phyloP scores from a whole-genome alignment of 2,113 vertebrate genomes.

The Saccopteryx bilineata region DNA sequence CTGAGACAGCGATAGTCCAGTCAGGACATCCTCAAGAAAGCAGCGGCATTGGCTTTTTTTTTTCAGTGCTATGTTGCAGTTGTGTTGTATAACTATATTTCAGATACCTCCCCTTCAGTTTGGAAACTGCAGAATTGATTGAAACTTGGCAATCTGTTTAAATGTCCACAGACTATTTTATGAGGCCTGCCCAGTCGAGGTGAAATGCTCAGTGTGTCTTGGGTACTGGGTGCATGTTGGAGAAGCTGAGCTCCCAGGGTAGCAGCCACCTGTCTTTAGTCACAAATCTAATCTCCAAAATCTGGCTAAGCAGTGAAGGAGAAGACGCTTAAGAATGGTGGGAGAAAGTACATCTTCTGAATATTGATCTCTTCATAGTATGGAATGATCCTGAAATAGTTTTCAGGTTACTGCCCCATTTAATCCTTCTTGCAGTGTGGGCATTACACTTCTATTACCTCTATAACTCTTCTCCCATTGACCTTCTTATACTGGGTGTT shows the following conservation, averaged over 20 bases:
- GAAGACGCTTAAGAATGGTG: background rate
- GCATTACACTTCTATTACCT: background rate
- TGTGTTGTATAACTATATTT: background rate
- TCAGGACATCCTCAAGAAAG: background rate
- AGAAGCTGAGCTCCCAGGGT: background rate
- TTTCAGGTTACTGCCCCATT: background rate
- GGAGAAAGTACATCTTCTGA: background rate
- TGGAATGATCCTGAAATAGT: background rate
- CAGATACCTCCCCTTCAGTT: constrained; percentile 29
- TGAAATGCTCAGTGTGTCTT: background rate
- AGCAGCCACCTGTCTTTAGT: background rate
- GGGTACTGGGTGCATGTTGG: background rate
- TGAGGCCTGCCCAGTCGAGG: background rate
- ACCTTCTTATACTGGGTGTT: background rate
- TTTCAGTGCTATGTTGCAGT: background rate
- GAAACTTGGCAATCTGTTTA: constrained; percentile 12
- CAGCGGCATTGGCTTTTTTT: background rate
- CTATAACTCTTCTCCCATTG: background rate
- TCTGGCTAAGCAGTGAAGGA: constrained; percentile 24
- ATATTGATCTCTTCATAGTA: background rate
- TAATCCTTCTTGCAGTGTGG: background rate
- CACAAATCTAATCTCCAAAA: background rate
- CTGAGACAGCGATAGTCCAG: background rate
- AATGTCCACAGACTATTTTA: background rate
- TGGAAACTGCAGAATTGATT: constrained; percentile 49